phyloP scores from a whole-genome alignment of 1,140 invertebrate species.

The Drosophila navojoa region DNA sequence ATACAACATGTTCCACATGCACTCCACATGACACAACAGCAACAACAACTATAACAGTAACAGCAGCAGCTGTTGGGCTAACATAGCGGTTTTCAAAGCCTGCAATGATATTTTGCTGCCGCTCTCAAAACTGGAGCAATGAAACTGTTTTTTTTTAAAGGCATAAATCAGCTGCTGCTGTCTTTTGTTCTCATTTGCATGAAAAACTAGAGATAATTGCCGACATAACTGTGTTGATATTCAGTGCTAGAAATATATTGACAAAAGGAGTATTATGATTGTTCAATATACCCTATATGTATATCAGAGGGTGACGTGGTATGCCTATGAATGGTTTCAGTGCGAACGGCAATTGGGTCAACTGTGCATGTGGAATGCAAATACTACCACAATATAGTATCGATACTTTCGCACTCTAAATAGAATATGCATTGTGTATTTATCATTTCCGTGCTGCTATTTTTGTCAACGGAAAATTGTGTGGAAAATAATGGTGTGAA shows the following conservation, averaged over 20 bases:
- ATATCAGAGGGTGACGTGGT: background rate
- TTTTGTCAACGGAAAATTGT: conserved; percentile 67
- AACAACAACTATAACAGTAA: conserved; percentile 1
- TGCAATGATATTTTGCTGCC: conserved; percentile 28
- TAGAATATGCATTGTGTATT: conserved; percentile 15
- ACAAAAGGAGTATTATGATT: background rate
- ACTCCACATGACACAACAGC: conserved; percentile 46
- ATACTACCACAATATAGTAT: background rate
- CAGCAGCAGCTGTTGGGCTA: conserved; percentile 25
- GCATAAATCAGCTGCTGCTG: conserved; percentile 8
- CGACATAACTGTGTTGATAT: conserved; percentile 47
- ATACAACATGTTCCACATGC: conserved; percentile 54
- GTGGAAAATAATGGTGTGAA: conserved; percentile 43
- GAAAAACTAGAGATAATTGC: conserved; percentile 30
- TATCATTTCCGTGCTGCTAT: conserved; percentile 12
- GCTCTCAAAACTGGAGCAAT: conserved; percentile 54
- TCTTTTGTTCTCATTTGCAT: conserved; percentile 52
- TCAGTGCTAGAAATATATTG: background rate
- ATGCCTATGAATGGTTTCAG: background rate
- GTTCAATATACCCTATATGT: background rate
- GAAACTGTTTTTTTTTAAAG: conserved; percentile 15
- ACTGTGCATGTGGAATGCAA: background rate
- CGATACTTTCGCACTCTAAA: background rate
- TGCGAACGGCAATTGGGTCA: background rate
- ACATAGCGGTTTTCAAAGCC: conserved; percentile 21